Conservation (phyloP, 2,888 invertebrate species). For the Dolomedes plantarius region DNA sequence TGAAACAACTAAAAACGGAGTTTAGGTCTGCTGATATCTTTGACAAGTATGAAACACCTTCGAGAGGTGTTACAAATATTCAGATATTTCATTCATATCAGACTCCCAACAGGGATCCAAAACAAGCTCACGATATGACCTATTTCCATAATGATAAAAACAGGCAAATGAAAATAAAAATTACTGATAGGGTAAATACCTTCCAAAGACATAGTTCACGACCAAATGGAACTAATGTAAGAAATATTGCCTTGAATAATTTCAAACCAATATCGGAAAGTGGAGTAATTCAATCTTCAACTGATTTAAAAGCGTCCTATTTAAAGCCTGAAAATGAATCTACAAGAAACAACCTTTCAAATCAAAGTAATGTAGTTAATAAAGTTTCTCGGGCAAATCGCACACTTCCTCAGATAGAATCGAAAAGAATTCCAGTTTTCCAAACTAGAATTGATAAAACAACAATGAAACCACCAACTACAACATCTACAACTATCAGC, state of each 20-base stretch:
- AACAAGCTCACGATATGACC: not conserved
- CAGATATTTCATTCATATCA: slow-evolving; percentile 18
- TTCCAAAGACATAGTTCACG: not conserved
- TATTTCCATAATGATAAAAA: slow-evolving; percentile 1
- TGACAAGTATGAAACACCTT: slow-evolving; percentile 23
- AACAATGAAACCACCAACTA: no score
- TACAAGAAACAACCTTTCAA: not conserved
- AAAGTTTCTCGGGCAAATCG: no score
- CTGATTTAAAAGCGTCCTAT: not conserved
- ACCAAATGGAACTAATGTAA: not conserved
- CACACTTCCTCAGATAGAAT: no score
- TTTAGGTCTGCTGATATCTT: slow-evolving; percentile 21
- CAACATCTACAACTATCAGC: no score
- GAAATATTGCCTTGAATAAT: not conserved
- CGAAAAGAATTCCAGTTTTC: no score
- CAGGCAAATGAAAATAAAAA: not conserved
- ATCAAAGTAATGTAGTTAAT: not conserved
- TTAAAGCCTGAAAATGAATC: not conserved
- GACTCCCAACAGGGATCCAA: slow-evolving; percentile 4
- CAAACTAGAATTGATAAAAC: no score
- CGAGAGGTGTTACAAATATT: not conserved
- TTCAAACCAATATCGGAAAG: not conserved
- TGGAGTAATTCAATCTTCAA: not conserved
- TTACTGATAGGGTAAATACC: not conserved
- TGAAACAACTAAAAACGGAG: slow-evolving; percentile 8